Evolutionary conservation across 2,113 vertebrate genomes (phyloP).

Genomic region (Xiphophorus maculatus): DNA sequence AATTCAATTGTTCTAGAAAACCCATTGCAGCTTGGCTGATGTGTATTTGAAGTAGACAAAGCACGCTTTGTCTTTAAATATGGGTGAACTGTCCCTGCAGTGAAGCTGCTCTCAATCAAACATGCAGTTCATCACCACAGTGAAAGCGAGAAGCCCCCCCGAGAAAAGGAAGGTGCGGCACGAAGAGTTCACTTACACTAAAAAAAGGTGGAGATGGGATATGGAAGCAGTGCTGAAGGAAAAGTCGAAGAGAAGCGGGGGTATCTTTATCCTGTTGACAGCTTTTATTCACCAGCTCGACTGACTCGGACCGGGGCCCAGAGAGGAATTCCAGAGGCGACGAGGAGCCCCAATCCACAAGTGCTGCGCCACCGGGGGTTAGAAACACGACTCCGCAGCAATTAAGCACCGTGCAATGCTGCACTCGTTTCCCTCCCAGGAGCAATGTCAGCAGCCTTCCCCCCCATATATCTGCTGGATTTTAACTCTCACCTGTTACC

Average conservation of each 20-base stretch:
- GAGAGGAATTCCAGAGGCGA: slow-evolving; percentile 63
- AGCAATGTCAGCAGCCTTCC: slow-evolving; percentile 59
- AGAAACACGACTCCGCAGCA: slow-evolving; percentile 69
- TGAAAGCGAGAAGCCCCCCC: slow-evolving; percentile 6
- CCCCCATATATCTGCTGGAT: neutral
- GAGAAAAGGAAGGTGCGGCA: slow-evolving; percentile 10
- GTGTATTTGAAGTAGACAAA: neutral
- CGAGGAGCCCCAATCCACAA: slow-evolving; percentile 58
- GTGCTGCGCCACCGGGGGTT: slow-evolving; percentile 38
- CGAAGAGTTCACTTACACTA: slow-evolving; percentile 23
- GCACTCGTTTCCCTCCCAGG: slow-evolving; percentile 13
- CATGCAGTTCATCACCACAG: slow-evolving; percentile 31
- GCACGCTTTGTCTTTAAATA: neutral
- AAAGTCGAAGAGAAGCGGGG: slow-evolving; percentile 23
- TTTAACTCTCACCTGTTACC: slow-evolving; percentile 60
- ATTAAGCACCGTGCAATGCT: slow-evolving; percentile 48
- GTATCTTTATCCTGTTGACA: slow-evolving; percentile 64
- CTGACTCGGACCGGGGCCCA: slow-evolving; percentile 43
- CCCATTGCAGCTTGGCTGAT: neutral
- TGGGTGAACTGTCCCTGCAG: slow-evolving; percentile 28
- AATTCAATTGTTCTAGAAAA: neutral
- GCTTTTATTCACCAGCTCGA: slow-evolving; percentile 55
- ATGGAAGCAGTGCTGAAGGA: slow-evolving; percentile 34
- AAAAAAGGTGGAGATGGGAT: slow-evolving; percentile 25
- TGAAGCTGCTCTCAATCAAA: slow-evolving; percentile 6